phyloP scores from a whole-genome alignment of 2,797 vertebrate genomes.

The Uromys caudimaculatus region DNA sequence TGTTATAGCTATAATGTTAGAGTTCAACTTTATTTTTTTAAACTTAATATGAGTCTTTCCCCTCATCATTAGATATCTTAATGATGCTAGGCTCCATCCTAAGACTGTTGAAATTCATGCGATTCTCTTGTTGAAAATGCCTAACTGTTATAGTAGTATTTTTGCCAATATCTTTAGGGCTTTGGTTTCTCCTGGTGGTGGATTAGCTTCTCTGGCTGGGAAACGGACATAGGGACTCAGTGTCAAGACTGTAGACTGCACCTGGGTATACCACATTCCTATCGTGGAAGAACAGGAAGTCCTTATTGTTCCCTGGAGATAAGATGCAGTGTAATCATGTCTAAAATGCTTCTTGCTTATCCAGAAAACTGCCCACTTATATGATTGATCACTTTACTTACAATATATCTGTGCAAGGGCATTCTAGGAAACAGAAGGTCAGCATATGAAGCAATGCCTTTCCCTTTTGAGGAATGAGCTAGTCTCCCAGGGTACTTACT shows the following conservation, averaged over 20 bases:
- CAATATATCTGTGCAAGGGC: not conserved
- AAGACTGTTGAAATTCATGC: not conserved
- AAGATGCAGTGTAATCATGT: not conserved
- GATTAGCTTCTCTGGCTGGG: not conserved
- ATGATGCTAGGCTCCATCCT: not conserved
- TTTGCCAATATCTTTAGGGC: not conserved
- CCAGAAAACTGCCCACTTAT: not conserved
- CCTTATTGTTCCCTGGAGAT: not conserved
- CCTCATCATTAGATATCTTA: not conserved
- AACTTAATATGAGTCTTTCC: not conserved
- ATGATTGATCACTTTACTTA: not conserved
- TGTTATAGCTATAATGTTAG: not conserved
- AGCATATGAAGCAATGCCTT: not conserved
- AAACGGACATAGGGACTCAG: accelerated
- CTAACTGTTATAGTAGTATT: no score
- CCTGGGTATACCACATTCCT: not conserved
- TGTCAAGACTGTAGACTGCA: not conserved
- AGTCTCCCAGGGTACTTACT: not conserved
- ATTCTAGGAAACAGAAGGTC: not conserved
- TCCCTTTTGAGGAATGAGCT: not conserved
- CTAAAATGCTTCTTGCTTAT: not conserved
- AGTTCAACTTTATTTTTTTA: not conserved
- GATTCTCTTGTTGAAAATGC: not conserved
- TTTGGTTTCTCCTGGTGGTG: not conserved
- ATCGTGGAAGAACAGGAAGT: no score